Evolutionary conservation across 2,797 vertebrate species (phyloP), one percentile per base, ranked within the genome.

Genomic region (Spinus pinus): DNA sequence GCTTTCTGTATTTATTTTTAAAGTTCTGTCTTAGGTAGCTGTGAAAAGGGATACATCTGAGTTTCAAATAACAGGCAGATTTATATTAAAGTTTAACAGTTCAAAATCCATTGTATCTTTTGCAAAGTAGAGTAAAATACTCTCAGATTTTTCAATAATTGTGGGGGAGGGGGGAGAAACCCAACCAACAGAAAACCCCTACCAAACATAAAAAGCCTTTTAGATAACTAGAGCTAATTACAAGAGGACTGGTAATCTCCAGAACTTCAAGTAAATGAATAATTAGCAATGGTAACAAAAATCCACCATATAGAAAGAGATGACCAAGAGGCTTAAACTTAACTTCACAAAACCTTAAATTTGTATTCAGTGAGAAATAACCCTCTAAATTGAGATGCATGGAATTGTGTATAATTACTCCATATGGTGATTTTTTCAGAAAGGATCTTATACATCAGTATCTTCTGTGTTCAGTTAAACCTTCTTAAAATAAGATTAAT

Each of bases 111-210:
- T 57, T 82, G 2, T 33, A 6, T 49, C 41, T 57, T 58, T 57
- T 42, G 12, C 28, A 54, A 84, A 60, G 5, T 19, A 35, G 44
- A 89, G 19, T 70, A 73, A 86, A 80, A 80, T 51, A 44, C 3
- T 66, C 31, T 47, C 33, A 57, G 9, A 57, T 58, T 66, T 75
- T 80, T 73, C 53, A 73, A 3, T 60, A 81, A 80, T 0, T 84
- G 4, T 1, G 16, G 23, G 5, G 12, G 6, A 4, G 4, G 5
- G 7, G 1, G 19, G 17, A 53, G 17, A 47, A 37, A 12, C 3
- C 9, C 20, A 75, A 60, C 13, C 14, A 30, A 61, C 7, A 44
- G 28, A 54, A 81, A 44, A 10, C 0, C 2, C 20, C 33, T 54
- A 21, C 0, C 14, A 47, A 73, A 28, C 6, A 35, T 46, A 42